Base-by-base conservation (phyloP, 2,113 vertebrate species). In the Ivindomyrus marchei region DNA sequence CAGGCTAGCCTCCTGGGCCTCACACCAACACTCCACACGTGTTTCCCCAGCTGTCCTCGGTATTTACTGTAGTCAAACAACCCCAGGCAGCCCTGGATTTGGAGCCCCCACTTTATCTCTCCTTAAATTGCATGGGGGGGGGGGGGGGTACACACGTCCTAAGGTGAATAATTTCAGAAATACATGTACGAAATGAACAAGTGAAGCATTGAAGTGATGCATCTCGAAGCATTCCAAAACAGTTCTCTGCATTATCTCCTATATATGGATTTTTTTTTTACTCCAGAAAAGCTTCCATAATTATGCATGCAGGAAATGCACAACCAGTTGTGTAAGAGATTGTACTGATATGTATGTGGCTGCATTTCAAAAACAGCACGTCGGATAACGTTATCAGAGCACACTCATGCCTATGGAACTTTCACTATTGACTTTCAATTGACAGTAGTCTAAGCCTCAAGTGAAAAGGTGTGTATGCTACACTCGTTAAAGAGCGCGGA, bases 1-100 rank as follows among this genome's bases (percentile, higher is more conserved):
- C n/a, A n/a, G n/a, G n/a, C n/a, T n/a, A n/a, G n/a, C n/a, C n/a
- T n/a, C n/a, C n/a, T n/a, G n/a, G n/a, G n/a, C n/a, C n/a, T n/a
- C n/a, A n/a, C n/a, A n/a, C n/a, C n/a, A n/a, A n/a, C n/a, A n/a
- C n/a, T n/a, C n/a, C n/a, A n/a, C n/a, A n/a, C n/a, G n/a, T n/a
- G n/a, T n/a, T n/a, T n/a, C n/a, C n/a, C n/a, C n/a, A n/a, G n/a
- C n/a, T n/a, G n/a, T n/a, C n/a, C n/a, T n/a, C n/a, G n/a, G n/a
- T n/a, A 96, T 96, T 96, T 96, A 96, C 94, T 90, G 91, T 80
- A 77, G 95, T 93, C 94, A 95, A 95, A 95, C 94, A 94, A 90
- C 91, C 91, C 92, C 91, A 88, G 90, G 49, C 77, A 85, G 52
- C 77, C 50, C 36, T 15, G 52, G 50, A 50, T 50, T 56, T 21